A percentile compares a stretch with the other conserved stretches of the same genome.
These are phyloP conservation scores for Mellivora capensis DNA, from an alignment of 2,113 vertebrate species.

Conservation along the genomic window DNA sequence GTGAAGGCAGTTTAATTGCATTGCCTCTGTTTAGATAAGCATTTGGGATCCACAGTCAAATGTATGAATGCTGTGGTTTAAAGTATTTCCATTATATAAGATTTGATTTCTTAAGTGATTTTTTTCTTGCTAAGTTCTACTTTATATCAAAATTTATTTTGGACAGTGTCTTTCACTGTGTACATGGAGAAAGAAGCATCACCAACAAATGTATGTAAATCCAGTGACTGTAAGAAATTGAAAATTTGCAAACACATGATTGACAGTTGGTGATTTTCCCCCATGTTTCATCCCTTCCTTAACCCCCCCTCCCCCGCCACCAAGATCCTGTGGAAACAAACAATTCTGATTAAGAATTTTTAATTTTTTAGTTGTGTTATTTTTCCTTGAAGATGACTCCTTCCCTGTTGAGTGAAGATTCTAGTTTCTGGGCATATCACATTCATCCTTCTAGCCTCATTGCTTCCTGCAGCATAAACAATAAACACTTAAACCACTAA, in stretches of 20 bases:
- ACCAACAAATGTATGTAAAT: conserved; percentile 36
- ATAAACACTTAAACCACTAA: not conserved
- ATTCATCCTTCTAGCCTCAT: conserved; percentile 6
- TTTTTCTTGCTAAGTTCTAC: conserved; percentile 62
- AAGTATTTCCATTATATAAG: conserved; percentile 65
- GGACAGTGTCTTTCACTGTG: conserved; percentile 56
- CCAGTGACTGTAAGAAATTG: not conserved
- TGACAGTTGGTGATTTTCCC: not conserved
- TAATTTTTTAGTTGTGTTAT: conserved; percentile 66
- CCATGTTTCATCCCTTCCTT: not conserved
- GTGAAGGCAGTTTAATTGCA: conserved; percentile 67
- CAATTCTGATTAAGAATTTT: conserved; percentile 53
- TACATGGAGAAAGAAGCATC: conserved; percentile 53
- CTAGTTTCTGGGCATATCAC: conserved; percentile 25
- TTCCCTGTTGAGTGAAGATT: conserved; percentile 37
- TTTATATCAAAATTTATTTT: conserved; percentile 69
- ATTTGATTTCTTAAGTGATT: conserved; percentile 71
- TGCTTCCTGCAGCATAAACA: conserved; percentile 60
- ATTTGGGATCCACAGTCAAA: conserved; percentile 64
- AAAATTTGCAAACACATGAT: not conserved
- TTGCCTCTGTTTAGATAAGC: conserved; percentile 64
- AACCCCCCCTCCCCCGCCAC: rapidly evolving
- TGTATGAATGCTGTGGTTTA: conserved; percentile 64
- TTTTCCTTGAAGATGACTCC: conserved; percentile 53
- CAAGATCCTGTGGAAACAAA: conserved; percentile 49